Conservation (phyloP, 2,888 invertebrate species). For the Drosophila subquinaria region DNA sequence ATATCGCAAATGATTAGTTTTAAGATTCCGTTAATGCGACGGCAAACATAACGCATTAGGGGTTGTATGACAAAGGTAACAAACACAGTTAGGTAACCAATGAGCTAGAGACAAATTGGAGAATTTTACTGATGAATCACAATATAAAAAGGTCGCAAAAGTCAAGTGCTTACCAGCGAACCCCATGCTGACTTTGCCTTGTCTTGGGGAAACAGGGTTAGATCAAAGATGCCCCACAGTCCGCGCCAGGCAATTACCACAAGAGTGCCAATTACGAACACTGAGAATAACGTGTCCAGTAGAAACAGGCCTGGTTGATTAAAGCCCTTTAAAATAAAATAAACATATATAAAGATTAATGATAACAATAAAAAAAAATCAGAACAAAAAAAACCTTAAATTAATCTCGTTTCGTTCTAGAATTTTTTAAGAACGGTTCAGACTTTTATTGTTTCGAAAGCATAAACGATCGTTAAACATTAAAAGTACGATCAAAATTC, state of each 20-base stretch:
- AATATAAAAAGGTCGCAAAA: neutral
- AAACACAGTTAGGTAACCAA: conserved; percentile 91
- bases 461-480: no score
- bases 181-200: conserved; percentile 90
- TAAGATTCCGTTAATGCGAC: conserved; percentile 88
- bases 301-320: conserved; percentile 91
- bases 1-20: conserved; percentile 91
- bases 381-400: no score
- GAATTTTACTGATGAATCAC: neutral
- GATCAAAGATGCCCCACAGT: conserved; percentile 92
- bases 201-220: conserved; percentile 91
- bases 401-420: no score
- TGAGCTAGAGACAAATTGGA: conserved; percentile 69
- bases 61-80: conserved; percentile 92
- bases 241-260: conserved; percentile 96
- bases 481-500: no score
- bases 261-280: conserved; percentile 92
- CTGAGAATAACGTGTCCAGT: conserved; percentile 94
- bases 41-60: conserved; percentile 90
- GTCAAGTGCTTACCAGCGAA: conserved; percentile 89
- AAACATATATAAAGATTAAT: neutral
- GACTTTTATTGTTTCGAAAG: no score
- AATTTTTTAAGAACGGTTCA: no score
- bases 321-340: conserved; percentile 87
- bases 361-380: no score